phyloP scores from a whole-genome alignment of 2,888 invertebrate species.

The Nephrotoma appendiculata region DNA sequence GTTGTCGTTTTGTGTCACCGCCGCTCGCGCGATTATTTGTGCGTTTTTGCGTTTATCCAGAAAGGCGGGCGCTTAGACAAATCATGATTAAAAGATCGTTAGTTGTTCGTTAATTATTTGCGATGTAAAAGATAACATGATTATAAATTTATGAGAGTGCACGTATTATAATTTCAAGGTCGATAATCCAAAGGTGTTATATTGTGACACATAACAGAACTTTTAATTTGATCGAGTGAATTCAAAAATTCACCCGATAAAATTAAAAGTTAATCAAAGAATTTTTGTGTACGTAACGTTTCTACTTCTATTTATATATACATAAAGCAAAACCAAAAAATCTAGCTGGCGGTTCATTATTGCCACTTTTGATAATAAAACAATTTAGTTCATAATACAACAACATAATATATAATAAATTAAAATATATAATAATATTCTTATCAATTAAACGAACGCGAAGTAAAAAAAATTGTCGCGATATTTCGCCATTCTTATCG shows the following conservation, averaged over 20 bases:
- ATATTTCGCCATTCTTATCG: not conserved
- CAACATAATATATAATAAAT: not conserved
- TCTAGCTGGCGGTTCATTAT: not conserved
- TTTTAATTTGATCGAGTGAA: not conserved
- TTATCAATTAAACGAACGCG: not conserved
- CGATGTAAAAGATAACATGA: not conserved
- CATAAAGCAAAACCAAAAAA: not conserved
- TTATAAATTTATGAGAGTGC: not conserved
- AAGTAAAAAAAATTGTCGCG: not conserved
- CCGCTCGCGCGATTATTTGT: not conserved
- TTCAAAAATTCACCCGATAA: not conserved
- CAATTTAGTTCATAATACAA: not conserved
- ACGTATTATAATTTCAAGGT: not conserved
- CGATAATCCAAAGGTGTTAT: not conserved
- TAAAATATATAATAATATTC: not conserved
- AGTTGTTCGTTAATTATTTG: not conserved
- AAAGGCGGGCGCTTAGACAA: not conserved
- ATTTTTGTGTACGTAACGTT: not conserved
- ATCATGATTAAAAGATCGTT: not conserved
- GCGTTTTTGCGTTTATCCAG: not conserved
- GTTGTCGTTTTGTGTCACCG: not conserved
- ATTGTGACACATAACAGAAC: not conserved
- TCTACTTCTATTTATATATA: not conserved
- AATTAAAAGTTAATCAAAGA: not conserved
- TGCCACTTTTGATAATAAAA: not conserved